A percentile compares a stretch with the other conserved stretches of the same genome.
These are phyloP conservation scores for Drosophila mayaguana DNA, from an alignment of 2,888 invertebrate genomes.

Conservation along the genomic window DNA sequence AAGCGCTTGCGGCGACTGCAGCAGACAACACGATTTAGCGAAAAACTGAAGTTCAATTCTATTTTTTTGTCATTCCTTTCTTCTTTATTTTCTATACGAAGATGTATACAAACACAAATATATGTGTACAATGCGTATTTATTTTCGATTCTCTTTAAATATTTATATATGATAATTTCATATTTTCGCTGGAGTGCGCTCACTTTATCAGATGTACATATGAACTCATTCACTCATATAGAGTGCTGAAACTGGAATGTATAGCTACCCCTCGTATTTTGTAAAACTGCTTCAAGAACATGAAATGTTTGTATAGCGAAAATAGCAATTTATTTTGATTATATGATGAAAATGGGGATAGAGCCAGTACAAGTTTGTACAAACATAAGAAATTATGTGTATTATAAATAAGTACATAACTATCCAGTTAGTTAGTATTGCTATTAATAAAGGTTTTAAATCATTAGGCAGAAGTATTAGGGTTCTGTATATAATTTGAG, in stretches of 20 bases:
- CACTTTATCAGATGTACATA: conserved; percentile 19
- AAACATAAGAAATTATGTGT: neutral
- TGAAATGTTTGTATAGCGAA: neutral
- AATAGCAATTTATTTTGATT: neutral
- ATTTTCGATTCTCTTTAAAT: conserved; percentile 18
- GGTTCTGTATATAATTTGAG: too few relatives aligned
- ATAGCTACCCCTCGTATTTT: neutral
- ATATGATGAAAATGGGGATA: neutral
- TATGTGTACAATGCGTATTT: conserved; percentile 20
- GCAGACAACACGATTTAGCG: conserved; percentile 65
- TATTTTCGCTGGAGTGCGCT: conserved; percentile 5
- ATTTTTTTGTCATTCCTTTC: conserved; percentile 22
- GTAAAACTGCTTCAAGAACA: neutral
- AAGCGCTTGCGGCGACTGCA: conserved; percentile 58
- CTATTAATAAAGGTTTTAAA: too few relatives aligned
- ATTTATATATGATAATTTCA: conserved; percentile 33
- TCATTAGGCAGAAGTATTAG: too few relatives aligned
- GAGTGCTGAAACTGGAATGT: neutral
- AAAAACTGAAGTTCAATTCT: conserved; percentile 51
- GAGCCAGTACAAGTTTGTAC: neutral
- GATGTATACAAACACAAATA: conserved; percentile 2
- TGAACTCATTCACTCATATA: conserved; percentile 6
- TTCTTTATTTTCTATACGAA: conserved; percentile 6
- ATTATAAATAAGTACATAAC: neutral
- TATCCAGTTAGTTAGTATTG: neutral